These are phyloP conservation scores for Cyprinodon diabolis DNA, from an alignment of 2,797 vertebrate genomes.

Conservation along the genomic window DNA sequence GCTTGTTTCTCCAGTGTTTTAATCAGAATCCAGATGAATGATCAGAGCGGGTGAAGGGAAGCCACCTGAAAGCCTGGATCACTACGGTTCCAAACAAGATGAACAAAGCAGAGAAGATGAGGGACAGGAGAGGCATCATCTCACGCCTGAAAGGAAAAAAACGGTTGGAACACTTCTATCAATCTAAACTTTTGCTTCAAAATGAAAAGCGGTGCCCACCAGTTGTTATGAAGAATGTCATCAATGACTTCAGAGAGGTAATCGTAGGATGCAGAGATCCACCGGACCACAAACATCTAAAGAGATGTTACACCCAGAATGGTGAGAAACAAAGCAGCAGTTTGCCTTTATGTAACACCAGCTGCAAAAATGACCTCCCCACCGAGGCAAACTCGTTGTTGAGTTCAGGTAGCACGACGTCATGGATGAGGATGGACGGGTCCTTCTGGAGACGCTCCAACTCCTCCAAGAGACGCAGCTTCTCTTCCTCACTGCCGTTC, in stretches of 20 bases:
- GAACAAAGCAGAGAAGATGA: slow-evolving; percentile 96
- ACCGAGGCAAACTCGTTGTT: slow-evolving; percentile 94
- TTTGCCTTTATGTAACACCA: background rate
- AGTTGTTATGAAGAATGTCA: slow-evolving; percentile 93
- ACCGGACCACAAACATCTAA: slow-evolving; percentile 92
- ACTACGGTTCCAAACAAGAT: slow-evolving; percentile 97
- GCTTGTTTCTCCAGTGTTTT: background rate
- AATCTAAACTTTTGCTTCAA: background rate
- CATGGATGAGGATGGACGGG: slow-evolving; percentile 85
- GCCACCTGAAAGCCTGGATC: slow-evolving; percentile 95
- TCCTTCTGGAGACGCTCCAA: slow-evolving; percentile 89
- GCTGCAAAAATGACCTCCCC: slow-evolving; percentile 65
- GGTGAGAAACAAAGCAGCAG: background rate
- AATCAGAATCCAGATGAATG: background rate
- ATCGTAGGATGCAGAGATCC: slow-evolving; percentile 86
- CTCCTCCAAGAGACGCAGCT: slow-evolving; percentile 85
- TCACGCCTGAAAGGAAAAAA: slow-evolving; percentile 86
- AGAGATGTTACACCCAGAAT: slow-evolving; percentile 7
- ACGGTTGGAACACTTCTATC: background rate
- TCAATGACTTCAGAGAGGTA: slow-evolving; percentile 89
- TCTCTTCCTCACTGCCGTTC: slow-evolving; percentile 90
- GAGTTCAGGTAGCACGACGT: slow-evolving; percentile 87
- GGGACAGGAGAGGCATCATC: slow-evolving; percentile 96
- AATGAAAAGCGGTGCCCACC: slow-evolving; percentile 72
- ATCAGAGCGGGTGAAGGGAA: background rate